Conservation (phyloP, 2,888 invertebrate genomes). For the Xanthia togata region DNA sequence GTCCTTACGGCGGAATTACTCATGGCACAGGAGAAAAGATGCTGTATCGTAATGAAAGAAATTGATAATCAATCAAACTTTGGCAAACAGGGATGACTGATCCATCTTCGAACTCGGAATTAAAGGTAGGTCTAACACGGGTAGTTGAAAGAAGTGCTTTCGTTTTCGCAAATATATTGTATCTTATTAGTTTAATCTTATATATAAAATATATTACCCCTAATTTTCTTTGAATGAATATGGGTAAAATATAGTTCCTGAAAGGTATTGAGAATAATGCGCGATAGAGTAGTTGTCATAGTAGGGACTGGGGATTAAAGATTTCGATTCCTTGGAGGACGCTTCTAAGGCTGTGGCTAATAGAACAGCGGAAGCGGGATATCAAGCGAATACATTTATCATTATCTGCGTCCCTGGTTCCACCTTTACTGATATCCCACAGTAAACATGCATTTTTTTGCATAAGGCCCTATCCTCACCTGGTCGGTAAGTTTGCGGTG, state of each 20-base stretch:
- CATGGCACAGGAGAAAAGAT: not conserved
- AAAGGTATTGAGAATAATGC: not conserved
- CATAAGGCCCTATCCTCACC: not conserved
- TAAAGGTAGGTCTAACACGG: constrained; percentile 29
- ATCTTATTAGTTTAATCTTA: constrained; percentile 10
- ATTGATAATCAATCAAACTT: constrained; percentile 55
- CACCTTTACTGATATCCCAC: too few species aligned
- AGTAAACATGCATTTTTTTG: not conserved
- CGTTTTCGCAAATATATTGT: constrained; percentile 21
- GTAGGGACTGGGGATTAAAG: not conserved
- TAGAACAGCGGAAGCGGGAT: not conserved
- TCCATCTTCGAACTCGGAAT: constrained; percentile 52
- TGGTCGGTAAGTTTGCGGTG: too few species aligned
- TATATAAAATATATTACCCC: not conserved
- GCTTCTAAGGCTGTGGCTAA: not conserved
- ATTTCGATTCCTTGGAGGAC: not conserved
- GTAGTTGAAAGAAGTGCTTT: constrained; percentile 28
- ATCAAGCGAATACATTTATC: not conserved
- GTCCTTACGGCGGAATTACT: constrained; percentile 20
- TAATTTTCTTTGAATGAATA: not conserved
- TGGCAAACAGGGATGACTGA: constrained; percentile 46
- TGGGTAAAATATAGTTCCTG: constrained; percentile 5
- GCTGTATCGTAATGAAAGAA: constrained; percentile 52
- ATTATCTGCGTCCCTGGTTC: not conserved
- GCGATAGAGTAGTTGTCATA: not conserved